phyloP scores from a whole-genome alignment of 1,140 invertebrate genomes.

The Eubasilissa regina region DNA sequence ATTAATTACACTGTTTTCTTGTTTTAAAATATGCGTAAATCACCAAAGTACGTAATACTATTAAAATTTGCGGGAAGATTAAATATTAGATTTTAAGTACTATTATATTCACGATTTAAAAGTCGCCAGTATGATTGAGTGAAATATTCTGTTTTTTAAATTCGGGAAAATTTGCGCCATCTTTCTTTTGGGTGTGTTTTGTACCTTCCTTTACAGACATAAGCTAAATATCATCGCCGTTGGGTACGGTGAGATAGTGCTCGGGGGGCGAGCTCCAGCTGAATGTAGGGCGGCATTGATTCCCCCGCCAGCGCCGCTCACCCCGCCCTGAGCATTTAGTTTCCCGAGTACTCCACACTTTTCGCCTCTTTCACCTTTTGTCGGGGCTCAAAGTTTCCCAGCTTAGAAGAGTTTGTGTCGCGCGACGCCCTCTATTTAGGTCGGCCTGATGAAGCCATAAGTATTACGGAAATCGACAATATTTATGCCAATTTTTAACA shows the following conservation, averaged over 20 bases:
- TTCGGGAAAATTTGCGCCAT: constrained; percentile 23
- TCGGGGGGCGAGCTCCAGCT: constrained; percentile 23
- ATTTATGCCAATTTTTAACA: too few species aligned
- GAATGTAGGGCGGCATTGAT: constrained; percentile 49
- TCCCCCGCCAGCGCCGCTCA: constrained; percentile 27
- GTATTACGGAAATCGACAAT: too few species aligned
- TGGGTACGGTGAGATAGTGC: constrained; percentile 40
- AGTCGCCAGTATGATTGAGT: too few species aligned
- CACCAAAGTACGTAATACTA: too few species aligned
- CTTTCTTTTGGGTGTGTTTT: constrained; percentile 43
- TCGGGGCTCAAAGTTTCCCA: constrained; percentile 13
- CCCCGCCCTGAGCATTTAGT: constrained; percentile 36
- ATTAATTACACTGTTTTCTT: too few species aligned
- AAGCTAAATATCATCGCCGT: constrained; percentile 36
- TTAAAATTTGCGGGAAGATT: too few species aligned
- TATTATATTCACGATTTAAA: too few species aligned
- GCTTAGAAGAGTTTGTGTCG: neutral
- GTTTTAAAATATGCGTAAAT: too few species aligned
- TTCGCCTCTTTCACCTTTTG: constrained; percentile 45
- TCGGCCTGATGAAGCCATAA: too few species aligned
- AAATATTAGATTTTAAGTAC: too few species aligned
- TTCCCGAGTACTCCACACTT: constrained; percentile 29
- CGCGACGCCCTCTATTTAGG: neutral
- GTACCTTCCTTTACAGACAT: constrained; percentile 29
- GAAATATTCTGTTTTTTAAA: neutral